A percentile compares a stretch with the other conserved stretches of the same genome.
These are phyloP conservation scores for Epinephelus cyanopodus DNA, from an alignment of 2,113 vertebrate species.

Conservation along the genomic window DNA sequence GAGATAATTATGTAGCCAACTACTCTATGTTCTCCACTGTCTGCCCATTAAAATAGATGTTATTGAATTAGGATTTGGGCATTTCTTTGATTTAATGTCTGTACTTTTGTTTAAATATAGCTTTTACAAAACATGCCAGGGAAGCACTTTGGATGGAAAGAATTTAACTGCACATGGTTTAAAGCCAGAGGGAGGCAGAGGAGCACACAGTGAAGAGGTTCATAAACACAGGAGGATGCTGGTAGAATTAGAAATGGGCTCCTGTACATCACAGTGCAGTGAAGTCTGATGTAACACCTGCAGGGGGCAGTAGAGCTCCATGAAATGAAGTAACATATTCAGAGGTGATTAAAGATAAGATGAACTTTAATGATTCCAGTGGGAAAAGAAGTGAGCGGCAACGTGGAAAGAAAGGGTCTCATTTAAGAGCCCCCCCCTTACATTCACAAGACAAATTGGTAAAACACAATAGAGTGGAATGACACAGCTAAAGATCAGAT, in stretches of 20 bases:
- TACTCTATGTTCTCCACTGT: neutral
- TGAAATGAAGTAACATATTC: neutral
- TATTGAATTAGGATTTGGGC: neutral
- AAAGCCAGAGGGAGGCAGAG: neutral
- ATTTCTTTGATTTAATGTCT: neutral
- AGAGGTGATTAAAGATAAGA: neutral
- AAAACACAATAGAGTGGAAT: neutral
- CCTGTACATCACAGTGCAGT: neutral
- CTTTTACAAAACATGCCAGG: neutral
- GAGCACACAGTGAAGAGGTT: neutral
- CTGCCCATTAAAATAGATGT: neutral
- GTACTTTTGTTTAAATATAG: neutral
- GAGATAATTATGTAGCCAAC: neutral
- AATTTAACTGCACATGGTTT: neutral
- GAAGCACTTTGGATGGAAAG: neutral
- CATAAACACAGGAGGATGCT: neutral
- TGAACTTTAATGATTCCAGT: neutral
- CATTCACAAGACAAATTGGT: neutral
- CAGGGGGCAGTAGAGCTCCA: neutral
- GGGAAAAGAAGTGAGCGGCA: neutral
- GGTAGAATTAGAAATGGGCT: neutral
- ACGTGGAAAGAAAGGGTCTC: neutral
- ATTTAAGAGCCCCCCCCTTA: neutral
- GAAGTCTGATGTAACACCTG: neutral
- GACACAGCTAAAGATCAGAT: neutral